Evolutionary conservation across 1,140 invertebrate species (phyloP), one percentile per base, ranked within the genome.

Genomic region (Melipona quadrifasciata): DNA sequence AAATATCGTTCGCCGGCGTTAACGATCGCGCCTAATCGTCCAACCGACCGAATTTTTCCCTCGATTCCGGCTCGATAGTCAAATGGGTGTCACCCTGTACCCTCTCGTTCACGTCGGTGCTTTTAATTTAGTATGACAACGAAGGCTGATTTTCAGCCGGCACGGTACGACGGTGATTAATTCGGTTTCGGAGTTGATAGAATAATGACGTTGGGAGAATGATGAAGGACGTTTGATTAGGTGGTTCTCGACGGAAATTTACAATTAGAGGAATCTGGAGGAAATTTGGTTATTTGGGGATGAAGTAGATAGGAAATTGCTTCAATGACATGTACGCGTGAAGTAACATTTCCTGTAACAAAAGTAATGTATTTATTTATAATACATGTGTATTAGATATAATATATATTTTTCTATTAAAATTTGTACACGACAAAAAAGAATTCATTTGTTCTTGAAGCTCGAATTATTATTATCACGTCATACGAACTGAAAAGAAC

Each of bases 1-100:
- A 82, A 76, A 76, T 39, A 73, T 76, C 51, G 61, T 21, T 19
- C 24, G 71, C 31, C 19, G 39, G 19, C 24, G 39, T 71, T 79
- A 79, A 71, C 82, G 82, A 84, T 79, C 47, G 47, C 53, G 10
- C 27, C 31, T 82, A 68, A 82, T 77, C 73, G 73, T 31, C 12
- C 27, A 16, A 24, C 16, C 51, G 27, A 65, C 80, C 39, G 24
- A 70, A 82, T 67, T 68, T 73, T 80, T 64, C 24, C 14, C 55
- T 34, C 58, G 65, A 78, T 78, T 34, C 16, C 34, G 17, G 14
- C 0, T 14, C 19, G 81, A 83, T 83, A 78, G 27, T 8, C 24
- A 19, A 12, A 27, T 51, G 74, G 39, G 27, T 70, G 53, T 70
- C 75, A 58, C 55, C 39, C 21, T 57, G 21, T 65, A 2, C 34